Percentiles rank a stretch among this genome's conserved stretches.
These are phyloP conservation scores for Masticophis lateralis DNA, from an alignment of 2,797 vertebrate genomes.

Conservation along the genomic window DNA sequence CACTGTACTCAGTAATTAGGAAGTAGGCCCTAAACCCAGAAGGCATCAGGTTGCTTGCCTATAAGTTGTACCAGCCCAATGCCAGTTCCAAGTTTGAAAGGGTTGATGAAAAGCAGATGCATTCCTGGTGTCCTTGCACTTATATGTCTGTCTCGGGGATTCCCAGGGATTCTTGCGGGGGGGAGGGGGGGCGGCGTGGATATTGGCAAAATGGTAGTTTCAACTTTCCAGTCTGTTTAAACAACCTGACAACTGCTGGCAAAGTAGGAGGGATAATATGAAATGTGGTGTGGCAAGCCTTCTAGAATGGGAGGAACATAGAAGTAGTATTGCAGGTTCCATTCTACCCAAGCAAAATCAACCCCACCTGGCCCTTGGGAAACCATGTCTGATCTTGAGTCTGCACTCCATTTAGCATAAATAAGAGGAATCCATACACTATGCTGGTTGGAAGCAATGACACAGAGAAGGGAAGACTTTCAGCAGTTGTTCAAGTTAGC, in stretches of 20 bases:
- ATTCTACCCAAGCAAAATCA: neutral
- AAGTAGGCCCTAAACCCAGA: neutral
- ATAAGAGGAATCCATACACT: neutral
- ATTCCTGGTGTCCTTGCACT: neutral
- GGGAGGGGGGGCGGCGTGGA: too few species aligned
- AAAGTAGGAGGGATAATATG: neutral
- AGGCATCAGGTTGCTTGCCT: neutral
- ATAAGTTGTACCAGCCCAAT: neutral
- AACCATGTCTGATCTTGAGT: neutral
- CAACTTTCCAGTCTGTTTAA: neutral
- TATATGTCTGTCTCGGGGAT: neutral
- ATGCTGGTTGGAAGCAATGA: neutral
- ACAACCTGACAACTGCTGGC: neutral
- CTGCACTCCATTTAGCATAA: neutral
- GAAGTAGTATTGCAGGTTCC: neutral
- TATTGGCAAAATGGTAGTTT: neutral
- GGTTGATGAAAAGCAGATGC: neutral
- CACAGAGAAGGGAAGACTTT: neutral
- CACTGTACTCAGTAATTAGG: neutral
- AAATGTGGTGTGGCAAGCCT: neutral
- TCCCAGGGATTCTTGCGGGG: neutral
- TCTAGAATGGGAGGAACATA: neutral
- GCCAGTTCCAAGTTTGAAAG: neutral
- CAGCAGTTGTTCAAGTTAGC: neutral
- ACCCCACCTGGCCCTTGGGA: neutral